Base-by-base conservation (phyloP, 2,797 vertebrate species). In the Paguma larvata region DNA sequence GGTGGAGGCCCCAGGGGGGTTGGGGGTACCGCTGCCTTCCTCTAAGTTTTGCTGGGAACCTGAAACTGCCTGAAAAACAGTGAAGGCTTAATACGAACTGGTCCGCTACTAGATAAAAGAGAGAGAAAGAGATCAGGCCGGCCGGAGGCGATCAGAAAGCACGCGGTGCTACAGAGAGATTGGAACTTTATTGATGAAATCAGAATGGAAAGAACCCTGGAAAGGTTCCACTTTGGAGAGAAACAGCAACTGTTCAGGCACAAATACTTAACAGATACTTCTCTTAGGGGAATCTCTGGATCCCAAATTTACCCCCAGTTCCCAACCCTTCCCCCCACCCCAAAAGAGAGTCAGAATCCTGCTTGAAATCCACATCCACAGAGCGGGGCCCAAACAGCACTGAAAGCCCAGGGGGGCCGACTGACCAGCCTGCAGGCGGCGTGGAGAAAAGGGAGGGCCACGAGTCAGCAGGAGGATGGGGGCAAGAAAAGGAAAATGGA, bases 131-230 rank as follows among this genome's bases (percentile, higher is more conserved):
- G 67, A 77, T 25, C 85, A 44, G 18, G 51, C 78, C 73, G 32
- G 10, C 34, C 67, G 77, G 75, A 96, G 83, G 65, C 46, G 41
- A 25, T 14, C 6, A 92, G 91, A 91, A 82, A 68, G 48, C 34
- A 94, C 27, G 1, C 79, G 11, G 73, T 34, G 27, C 82, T 94
- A 83, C 94, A 92, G 97, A 98, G 92, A 97, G 90, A 96, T 46
- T 63, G 90, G 96, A 94, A 95, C 95, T 97, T 98, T 98, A 97
- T 95, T 97, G 87, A 85, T 82, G 92, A 95, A 94, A 73, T 89
- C 91, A 93, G 89, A 91, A 82, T 12, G 1, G 21, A 89, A 96
- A 86, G 73, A 85, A 90, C 86, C 63, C 82, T 86, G 92, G 94
- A 96, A 93, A 97, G 90, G 27, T 87, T 93, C 59, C 11, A 13